Evolutionary conservation across 1,140 invertebrate genomes (phyloP).

Genomic region (Scaptodrosophila lebanonensis): DNA sequence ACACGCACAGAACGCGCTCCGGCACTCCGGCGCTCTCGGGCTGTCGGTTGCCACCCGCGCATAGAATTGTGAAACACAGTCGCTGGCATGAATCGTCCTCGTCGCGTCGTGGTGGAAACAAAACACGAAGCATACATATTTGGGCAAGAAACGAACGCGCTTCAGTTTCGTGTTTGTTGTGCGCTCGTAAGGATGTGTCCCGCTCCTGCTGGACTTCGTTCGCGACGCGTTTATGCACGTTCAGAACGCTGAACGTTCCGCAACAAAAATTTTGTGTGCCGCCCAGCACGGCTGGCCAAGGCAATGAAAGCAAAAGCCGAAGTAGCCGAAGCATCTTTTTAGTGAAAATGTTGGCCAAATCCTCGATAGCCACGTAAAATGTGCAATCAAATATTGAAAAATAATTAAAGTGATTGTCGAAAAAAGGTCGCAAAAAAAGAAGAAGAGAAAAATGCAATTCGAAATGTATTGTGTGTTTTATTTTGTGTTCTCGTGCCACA

Average conservation of each 20-base stretch:
- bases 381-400: not conserved
- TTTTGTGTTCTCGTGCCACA: constrained; percentile 37
- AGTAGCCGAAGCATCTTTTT: constrained; percentile 17
- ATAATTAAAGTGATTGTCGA: no score
- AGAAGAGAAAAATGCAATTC: constrained; percentile 32
- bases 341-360: no score
- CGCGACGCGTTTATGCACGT: constrained; percentile 71
- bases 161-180: constrained; percentile 77
- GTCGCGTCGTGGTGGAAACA: not conserved
- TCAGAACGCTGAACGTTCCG: constrained; percentile 49
- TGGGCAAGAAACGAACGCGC: constrained; percentile 60
- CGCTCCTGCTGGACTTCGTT: constrained; percentile 67
- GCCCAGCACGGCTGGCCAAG: constrained; percentile 19
- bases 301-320: constrained; percentile 12
- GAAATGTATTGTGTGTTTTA: constrained; percentile 28
- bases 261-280: constrained; percentile 28
- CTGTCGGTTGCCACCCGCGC: no score
- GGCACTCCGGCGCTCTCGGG: constrained; percentile 13
- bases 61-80: no score
- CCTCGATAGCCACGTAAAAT: constrained; percentile 5
- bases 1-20: constrained; percentile 2
- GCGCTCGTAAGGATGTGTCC: constrained; percentile 77
- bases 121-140: constrained; percentile 54
- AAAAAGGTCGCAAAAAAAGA: constrained; percentile 1
- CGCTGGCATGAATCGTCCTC: no score